Conservation (phyloP, 1,140 invertebrate genomes). For the Pseudomyrmex pallidus region DNA sequence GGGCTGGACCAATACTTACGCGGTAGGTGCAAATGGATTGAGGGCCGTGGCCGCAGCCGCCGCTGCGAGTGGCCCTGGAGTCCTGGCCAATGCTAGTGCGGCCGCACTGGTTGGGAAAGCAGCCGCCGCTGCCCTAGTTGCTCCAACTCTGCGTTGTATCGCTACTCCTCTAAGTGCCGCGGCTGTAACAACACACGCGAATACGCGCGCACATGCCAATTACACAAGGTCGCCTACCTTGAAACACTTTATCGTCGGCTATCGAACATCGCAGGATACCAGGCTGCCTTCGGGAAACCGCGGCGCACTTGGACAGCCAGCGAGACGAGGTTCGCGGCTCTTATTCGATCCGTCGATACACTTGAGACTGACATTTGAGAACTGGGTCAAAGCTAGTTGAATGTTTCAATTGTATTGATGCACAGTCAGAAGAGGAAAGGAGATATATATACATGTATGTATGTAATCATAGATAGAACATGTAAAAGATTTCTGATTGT, state of each 20-base stretch:
- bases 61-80: constrained; percentile 89
- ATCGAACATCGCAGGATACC: constrained; percentile 4
- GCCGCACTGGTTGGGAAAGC: constrained; percentile 89
- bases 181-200: constrained; percentile 82
- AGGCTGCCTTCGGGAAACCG: constrained; percentile 44
- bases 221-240: constrained; percentile 49
- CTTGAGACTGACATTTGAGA: not conserved
- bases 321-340: constrained; percentile 51
- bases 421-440: no score
- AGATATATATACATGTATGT: no score
- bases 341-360: not conserved
- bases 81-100: constrained; percentile 89
- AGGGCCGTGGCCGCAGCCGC: constrained; percentile 89
- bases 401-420: not conserved
- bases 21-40: constrained; percentile 91
- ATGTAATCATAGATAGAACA: not conserved
- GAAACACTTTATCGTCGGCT: constrained; percentile 3
- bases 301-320: constrained; percentile 43
- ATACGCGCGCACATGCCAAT: constrained; percentile 65
- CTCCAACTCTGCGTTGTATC: constrained; percentile 88
- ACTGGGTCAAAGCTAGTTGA: no score
- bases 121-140: constrained; percentile 86
- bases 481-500: not conserved
- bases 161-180: constrained; percentile 89
- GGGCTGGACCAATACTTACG: constrained; percentile 87